phyloP scores from a whole-genome alignment of 2,797 vertebrate species.

The Phaenicophaeus curvirostris region DNA sequence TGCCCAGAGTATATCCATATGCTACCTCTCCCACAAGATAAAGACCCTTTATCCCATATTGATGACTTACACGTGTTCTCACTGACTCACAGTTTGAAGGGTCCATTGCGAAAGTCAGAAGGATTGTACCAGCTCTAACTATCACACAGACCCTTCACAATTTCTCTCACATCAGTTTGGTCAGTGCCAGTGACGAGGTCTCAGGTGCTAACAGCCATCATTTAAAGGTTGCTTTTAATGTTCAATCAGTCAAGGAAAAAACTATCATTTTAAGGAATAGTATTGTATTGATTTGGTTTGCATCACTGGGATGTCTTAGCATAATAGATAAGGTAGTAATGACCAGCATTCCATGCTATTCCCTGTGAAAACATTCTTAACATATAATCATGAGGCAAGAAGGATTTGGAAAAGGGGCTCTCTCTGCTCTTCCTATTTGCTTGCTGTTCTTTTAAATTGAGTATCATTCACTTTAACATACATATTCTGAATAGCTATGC shows the following conservation, averaged over 20 bases:
- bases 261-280: constrained; percentile 28
- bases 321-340: constrained; percentile 5
- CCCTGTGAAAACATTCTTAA: constrained; percentile 4
- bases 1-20: background rate
- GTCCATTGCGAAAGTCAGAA: background rate
- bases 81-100: background rate
- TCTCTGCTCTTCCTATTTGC: background rate
- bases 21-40: background rate
- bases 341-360: background rate
- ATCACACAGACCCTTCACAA: background rate
- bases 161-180: background rate
- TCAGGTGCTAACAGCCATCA: background rate
- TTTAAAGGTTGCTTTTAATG: constrained; percentile 40
- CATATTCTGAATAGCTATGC: constrained; percentile 17
- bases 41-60: background rate
- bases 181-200: background rate
- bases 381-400: background rate
- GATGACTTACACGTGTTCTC: background rate
- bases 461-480: constrained; percentile 33
- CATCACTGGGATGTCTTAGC: constrained; percentile 8
- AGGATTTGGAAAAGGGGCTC: background rate
- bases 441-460: constrained; percentile 22
- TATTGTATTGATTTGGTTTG: constrained; percentile 19
- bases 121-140: background rate
- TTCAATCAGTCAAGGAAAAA: constrained; percentile 2